phyloP scores from a whole-genome alignment of 1,140 invertebrate genomes.

The Penaeus indicus region DNA sequence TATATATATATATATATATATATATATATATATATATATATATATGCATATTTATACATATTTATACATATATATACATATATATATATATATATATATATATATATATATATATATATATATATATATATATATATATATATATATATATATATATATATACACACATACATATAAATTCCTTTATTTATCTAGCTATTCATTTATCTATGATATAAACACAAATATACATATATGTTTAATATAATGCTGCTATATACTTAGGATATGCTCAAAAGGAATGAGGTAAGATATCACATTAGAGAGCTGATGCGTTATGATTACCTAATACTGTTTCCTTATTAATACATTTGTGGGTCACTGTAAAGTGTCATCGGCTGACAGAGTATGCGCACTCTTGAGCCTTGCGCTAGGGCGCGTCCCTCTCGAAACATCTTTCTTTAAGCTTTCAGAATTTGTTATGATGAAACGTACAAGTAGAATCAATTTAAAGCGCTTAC shows the following conservation, averaged over 20 bases:
- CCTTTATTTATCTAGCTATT: not conserved
- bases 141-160: not conserved
- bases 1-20: not conserved
- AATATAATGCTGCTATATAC: not conserved
- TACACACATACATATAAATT: not conserved
- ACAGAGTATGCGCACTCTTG: not conserved
- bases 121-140: slow-evolving; percentile 9
- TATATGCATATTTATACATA: not conserved
- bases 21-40: slow-evolving; percentile 10
- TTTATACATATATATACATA: not conserved
- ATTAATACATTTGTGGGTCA: not conserved
- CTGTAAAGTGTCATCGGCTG: not conserved
- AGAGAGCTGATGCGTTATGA: not conserved
- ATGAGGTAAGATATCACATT: slow-evolving; percentile 33
- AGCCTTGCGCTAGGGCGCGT: not conserved
- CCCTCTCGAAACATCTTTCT: no score
- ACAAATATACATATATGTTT: slow-evolving; percentile 17
- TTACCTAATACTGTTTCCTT: not conserved
- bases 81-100: not conserved
- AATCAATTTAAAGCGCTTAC: no score
- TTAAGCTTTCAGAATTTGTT: no score
- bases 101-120: not conserved
- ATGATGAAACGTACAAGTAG: no score
- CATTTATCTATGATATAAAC: slow-evolving; percentile 7
- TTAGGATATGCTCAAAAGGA: slow-evolving; percentile 3